These are phyloP conservation scores for Diaprepes abbreviatus DNA, from an alignment of 2,888 invertebrate species.

Conservation along the genomic window DNA sequence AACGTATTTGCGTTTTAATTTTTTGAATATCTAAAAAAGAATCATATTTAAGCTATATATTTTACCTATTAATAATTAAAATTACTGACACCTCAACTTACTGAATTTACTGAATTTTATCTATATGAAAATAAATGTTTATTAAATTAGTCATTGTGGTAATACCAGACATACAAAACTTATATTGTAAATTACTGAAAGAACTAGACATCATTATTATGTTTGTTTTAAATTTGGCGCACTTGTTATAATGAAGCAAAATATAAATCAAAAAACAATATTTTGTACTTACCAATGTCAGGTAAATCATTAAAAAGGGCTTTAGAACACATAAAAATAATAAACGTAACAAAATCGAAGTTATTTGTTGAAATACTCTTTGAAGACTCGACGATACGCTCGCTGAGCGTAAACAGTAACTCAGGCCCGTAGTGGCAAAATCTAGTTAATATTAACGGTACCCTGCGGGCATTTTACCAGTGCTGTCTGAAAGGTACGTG, in stretches of 20 bases:
- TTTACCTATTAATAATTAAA: too few relatives aligned
- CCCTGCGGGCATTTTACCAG: constrained; percentile 41
- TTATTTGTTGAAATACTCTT: constrained; percentile 61
- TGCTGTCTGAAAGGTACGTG: background rate
- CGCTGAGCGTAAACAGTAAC: constrained; percentile 73
- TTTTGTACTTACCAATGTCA: constrained; percentile 58
- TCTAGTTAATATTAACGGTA: constrained; percentile 46
- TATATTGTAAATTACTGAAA: background rate
- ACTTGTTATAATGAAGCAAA: background rate
- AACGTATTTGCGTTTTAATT: too few relatives aligned
- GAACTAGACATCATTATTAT: background rate
- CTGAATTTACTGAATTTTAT: constrained; percentile 9
- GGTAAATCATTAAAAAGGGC: constrained; percentile 61
- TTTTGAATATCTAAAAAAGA: too few relatives aligned
- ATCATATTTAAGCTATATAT: too few relatives aligned
- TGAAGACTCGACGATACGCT: constrained; percentile 69
- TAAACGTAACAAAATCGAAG: constrained; percentile 55
- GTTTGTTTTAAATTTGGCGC: background rate
- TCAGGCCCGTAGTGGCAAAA: constrained; percentile 64
- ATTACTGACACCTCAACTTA: constrained; percentile 16
- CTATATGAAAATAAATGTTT: constrained; percentile 23
- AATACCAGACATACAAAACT: constrained; percentile 6
- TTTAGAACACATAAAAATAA: constrained; percentile 62
- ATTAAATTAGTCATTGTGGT: constrained; percentile 28
- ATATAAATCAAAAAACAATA: constrained; percentile 5